Evolutionary conservation across 2,797 vertebrate genomes (phyloP).

Genomic region (Spatula clypeata): DNA sequence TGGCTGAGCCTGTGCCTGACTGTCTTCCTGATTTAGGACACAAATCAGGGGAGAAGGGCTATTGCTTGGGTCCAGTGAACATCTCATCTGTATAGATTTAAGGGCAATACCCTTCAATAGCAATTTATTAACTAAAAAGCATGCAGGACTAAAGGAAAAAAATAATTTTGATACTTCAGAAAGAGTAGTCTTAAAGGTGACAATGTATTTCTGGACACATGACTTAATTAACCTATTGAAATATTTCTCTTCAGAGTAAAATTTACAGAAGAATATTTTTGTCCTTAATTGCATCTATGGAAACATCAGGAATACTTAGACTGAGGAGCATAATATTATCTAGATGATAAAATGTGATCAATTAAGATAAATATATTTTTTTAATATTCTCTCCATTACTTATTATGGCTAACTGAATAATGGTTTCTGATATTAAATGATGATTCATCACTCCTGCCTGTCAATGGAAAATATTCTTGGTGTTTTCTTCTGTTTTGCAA

Average conservation of each 20-base stretch:
- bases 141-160: background rate
- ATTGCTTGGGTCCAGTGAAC: background rate
- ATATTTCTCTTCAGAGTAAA: background rate
- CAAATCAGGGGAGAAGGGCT: background rate
- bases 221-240: background rate
- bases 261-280: background rate
- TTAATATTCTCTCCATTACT: background rate
- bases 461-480: background rate
- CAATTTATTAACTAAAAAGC: background rate
- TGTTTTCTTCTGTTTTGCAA: background rate
- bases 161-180: background rate
- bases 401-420: background rate
- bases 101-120: background rate
- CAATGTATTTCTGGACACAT: background rate
- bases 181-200: background rate
- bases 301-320: background rate
- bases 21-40: background rate
- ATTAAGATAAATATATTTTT: background rate
- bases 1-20: background rate
- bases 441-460: fast-evolving
- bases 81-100: background rate
- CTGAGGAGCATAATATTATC: background rate
- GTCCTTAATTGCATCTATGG: background rate
- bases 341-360: background rate
- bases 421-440: background rate